Conservation (phyloP, 2,797 vertebrate species). For the Falco rusticolus region DNA sequence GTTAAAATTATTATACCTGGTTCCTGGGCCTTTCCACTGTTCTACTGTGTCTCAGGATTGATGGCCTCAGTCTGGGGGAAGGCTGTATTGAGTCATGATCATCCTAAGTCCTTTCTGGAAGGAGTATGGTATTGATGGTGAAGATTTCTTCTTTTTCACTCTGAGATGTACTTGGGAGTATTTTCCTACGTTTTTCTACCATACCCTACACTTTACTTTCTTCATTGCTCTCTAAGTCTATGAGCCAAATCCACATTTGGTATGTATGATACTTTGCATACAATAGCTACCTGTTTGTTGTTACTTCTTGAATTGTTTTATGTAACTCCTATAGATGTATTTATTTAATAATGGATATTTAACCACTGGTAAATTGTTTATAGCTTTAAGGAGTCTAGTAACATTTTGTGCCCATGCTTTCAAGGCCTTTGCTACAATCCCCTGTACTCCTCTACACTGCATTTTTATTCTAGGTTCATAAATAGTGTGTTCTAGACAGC, state of each 20-base stretch:
- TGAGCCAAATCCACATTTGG: not conserved
- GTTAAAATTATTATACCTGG: not conserved
- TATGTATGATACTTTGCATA: not conserved
- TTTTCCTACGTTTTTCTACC: not conserved
- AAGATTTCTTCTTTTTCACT: not conserved
- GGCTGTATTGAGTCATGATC: not conserved
- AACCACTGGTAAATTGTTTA: not conserved
- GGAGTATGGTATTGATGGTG: not conserved
- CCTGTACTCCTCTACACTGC: not conserved
- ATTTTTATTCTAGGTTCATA: not conserved
- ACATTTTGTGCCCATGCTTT: not conserved
- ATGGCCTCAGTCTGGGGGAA: rapidly evolving
- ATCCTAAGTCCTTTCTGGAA: not conserved
- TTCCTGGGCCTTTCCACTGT: not conserved
- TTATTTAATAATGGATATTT: not conserved
- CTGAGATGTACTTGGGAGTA: not conserved
- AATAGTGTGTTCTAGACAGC: not conserved
- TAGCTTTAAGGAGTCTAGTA: not conserved
- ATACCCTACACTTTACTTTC: not conserved
- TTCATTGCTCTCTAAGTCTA: not conserved
- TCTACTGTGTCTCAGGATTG: not conserved
- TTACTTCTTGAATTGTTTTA: not conserved
- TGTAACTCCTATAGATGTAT: not conserved
- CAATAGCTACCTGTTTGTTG: not conserved
- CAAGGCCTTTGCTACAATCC: not conserved